These are phyloP conservation scores for Acanthococcus lagerstroemiae DNA, from an alignment of 2,888 invertebrate species.

Conservation along the genomic window DNA sequence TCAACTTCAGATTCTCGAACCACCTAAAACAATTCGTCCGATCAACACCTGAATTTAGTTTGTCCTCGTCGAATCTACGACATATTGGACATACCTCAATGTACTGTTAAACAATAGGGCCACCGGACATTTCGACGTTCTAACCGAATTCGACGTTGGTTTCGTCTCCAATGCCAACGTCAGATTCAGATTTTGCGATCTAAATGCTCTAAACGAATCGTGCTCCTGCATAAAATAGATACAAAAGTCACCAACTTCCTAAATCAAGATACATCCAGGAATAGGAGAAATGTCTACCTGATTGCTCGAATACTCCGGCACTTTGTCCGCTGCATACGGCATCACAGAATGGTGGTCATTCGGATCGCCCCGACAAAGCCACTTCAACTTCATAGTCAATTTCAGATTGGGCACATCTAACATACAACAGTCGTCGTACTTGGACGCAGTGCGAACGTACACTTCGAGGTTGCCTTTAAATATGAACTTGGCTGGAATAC, in stretches of 20 bases:
- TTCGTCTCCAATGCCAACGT: conserved; percentile 69
- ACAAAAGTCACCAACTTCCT: neutral
- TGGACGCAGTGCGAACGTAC: conserved; percentile 91
- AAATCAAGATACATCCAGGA: neutral
- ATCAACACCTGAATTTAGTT: neutral
- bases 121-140: conserved; percentile 53
- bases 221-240: conserved; percentile 62
- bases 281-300: conserved; percentile 44
- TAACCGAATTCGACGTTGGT: conserved; percentile 46
- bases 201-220: conserved; percentile 89
- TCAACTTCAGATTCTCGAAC: conserved; percentile 91
- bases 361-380: conserved; percentile 86
- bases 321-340: conserved; percentile 89
- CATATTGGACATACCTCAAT: conserved; percentile 48
- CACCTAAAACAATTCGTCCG: conserved; percentile 48
- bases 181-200: conserved; percentile 74
- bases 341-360: conserved; percentile 92
- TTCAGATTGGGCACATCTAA: conserved; percentile 82
- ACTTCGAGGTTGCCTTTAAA: conserved; percentile 90
- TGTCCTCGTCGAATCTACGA: neutral
- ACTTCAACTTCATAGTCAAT: conserved; percentile 70
- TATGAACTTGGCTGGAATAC: conserved; percentile 60
- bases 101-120: conserved; percentile 86
- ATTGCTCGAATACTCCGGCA: conserved; percentile 94
- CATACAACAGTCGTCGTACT: conserved; percentile 95